A percentile compares a stretch with the other conserved stretches of the same genome.
These are phyloP conservation scores for Balaenoptera acutorostrata DNA, from an alignment of 2,113 vertebrate species.

Conservation along the genomic window DNA sequence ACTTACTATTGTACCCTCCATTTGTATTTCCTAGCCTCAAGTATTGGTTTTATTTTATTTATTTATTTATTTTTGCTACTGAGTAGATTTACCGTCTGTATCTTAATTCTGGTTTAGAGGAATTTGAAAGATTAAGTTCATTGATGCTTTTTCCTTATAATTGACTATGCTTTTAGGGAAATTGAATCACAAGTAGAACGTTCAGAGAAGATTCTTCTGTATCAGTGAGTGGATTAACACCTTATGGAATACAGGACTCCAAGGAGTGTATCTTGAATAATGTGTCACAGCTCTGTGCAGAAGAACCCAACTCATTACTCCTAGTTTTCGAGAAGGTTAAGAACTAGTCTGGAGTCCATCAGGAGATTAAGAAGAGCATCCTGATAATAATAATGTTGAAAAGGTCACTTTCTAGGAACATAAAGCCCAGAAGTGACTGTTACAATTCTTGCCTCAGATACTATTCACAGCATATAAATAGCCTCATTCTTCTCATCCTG, in stretches of 20 bases:
- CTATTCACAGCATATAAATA: background rate
- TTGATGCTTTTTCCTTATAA: background rate
- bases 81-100: background rate
- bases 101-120: conserved; percentile 9
- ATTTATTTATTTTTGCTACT: background rate
- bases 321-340: background rate
- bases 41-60: background rate
- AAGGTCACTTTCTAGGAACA: conserved; percentile 4
- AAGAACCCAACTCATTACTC: background rate
- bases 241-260: background rate
- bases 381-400: background rate
- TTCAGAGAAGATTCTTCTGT: background rate
- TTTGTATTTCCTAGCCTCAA: background rate
- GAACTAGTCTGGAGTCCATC: background rate
- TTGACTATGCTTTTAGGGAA: background rate
- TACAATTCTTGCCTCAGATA: background rate
- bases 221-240: background rate
- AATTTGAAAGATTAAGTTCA: background rate
- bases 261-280: background rate
- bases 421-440: background rate
- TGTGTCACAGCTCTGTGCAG: background rate
- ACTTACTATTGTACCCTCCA: background rate
- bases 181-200: background rate
- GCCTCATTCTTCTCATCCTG: background rate
- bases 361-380: background rate